Evolutionary conservation across 2,113 vertebrate genomes (phyloP), one percentile per base, ranked within the genome.

Genomic region (Mesitornis unicolor): DNA sequence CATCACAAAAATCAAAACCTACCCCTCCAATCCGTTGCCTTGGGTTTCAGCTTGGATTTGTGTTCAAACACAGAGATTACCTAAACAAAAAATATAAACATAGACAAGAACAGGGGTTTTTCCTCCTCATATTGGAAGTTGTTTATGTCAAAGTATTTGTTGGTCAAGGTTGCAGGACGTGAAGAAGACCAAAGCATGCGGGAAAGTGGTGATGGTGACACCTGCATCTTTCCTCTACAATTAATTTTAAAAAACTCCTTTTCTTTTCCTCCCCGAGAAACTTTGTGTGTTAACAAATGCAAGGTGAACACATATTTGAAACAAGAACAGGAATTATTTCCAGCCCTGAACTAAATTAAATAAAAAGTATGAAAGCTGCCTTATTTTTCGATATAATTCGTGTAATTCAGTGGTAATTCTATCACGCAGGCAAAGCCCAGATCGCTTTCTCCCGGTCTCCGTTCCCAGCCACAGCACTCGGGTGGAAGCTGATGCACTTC

Each of bases 201-300:
- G n/a, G 45, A 18, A 67, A 11, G 35, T 38, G 36, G 65, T n/a
- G 61, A 2, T 19, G 40, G 8, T 16, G 6, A 48, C 50, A 24
- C 3, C 1, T 22, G 28, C 4, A 0, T 31, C 24, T 20, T 38
- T 67, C 14, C 42, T 50, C 24, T 54, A 13, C 6, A 67, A 31
- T 54, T 38, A 51, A 47, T 47, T 42, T 24, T 2, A 15, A 54
- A 59, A 36, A 7, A 5, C 13, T 67, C 16, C 14, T 28, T 20
- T 22, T 29, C 19, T 28, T 40, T 64, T 42, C 13, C 2, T 3
- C 31, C 11, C 2, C 4, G 17, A 6, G 6, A 13, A 28, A 21
- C 14, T 59, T 43, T 36, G 25, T 17, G 18, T 56, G 26, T 60
- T 65, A 69, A 31, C 10, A 7, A 70, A 36, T 16, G 16, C 9